These are phyloP conservation scores for Setophaga coronata DNA, from an alignment of 2,113 vertebrate species.

Conservation along the genomic window DNA sequence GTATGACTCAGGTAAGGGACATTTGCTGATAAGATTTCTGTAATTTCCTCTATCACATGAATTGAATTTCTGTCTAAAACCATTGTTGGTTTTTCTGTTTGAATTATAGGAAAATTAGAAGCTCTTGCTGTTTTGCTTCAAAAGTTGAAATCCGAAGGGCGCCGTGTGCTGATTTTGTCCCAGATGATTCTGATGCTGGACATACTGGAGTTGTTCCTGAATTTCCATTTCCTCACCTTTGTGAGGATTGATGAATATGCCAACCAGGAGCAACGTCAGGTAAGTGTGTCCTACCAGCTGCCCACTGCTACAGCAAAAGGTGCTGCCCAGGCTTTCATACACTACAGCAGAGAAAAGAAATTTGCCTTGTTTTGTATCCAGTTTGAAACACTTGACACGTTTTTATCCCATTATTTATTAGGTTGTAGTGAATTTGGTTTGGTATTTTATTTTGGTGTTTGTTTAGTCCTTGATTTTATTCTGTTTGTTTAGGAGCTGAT, in stretches of 20 bases:
- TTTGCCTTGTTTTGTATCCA: neutral
- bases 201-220: constrained; percentile 88
- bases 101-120: constrained; percentile 88
- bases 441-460: neutral
- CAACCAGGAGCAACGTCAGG: constrained; percentile 87
- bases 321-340: neutral
- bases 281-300: constrained; percentile 13
- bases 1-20: constrained; percentile 89
- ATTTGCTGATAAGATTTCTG: neutral
- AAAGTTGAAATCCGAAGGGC: constrained; percentile 88
- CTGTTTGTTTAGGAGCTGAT: constrained; percentile 78
- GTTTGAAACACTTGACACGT: neutral
- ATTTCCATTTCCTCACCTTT: constrained; percentile 88
- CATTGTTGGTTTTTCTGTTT: neutral
- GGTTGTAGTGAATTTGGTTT: neutral
- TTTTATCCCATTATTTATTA: neutral
- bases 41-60: neutral
- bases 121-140: constrained; percentile 91
- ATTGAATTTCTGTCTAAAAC: neutral
- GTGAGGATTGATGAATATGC: constrained; percentile 92
- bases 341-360: neutral
- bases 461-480: neutral
- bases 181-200: constrained; percentile 94
- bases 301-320: neutral
- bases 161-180: constrained; percentile 91